A percentile compares a stretch with the other conserved stretches of the same genome.
phyloP scores from a whole-genome alignment of 2,888 invertebrate genomes.

The Xanthorhoe designata region DNA sequence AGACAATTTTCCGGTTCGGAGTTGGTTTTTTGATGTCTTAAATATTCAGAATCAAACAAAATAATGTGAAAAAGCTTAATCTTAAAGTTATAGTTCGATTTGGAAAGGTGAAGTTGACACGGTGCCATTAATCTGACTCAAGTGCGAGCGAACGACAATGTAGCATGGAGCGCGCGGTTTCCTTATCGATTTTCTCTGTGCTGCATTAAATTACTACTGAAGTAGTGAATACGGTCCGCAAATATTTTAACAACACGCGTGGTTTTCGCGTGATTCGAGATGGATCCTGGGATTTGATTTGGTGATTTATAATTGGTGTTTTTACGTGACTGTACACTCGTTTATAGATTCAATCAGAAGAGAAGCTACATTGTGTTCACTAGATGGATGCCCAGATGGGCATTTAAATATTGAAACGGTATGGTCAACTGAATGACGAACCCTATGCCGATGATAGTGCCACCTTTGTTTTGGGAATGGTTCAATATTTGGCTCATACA shows the following conservation, averaged over 20 bases:
- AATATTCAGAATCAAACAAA: conserved; percentile 14
- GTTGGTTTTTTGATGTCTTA: conserved; percentile 19
- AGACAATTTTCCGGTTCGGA: conserved; percentile 49
- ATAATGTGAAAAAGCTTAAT: conserved; percentile 15
- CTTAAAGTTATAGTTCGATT: conserved; percentile 44
- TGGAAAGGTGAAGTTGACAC: conserved; percentile 59
- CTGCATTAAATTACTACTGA: conserved; percentile 81
- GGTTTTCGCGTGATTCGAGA: conserved; percentile 55
- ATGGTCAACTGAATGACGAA: conserved; percentile 40
- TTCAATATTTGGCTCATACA: conserved; percentile 79
- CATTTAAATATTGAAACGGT: conserved; percentile 36
- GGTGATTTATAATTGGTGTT: conserved; percentile 49
- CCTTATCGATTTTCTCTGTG: conserved; percentile 84
- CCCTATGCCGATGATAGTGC: conserved; percentile 74
- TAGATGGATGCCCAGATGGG: conserved; percentile 39
- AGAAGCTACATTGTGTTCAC: conserved; percentile 27
- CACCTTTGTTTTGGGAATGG: conserved; percentile 81
- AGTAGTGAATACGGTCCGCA: conserved; percentile 76
- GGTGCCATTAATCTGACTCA: conserved; percentile 58
- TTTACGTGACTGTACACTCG: conserved; percentile 35
- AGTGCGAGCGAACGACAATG: conserved; percentile 67
- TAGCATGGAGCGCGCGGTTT: conserved; percentile 78
- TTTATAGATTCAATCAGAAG: conserved; percentile 21
- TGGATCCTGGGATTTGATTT: conserved; percentile 49
- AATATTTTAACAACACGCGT: conserved; percentile 67